Conservation (phyloP, 2,888 invertebrate species). For the Archips xylosteana region DNA sequence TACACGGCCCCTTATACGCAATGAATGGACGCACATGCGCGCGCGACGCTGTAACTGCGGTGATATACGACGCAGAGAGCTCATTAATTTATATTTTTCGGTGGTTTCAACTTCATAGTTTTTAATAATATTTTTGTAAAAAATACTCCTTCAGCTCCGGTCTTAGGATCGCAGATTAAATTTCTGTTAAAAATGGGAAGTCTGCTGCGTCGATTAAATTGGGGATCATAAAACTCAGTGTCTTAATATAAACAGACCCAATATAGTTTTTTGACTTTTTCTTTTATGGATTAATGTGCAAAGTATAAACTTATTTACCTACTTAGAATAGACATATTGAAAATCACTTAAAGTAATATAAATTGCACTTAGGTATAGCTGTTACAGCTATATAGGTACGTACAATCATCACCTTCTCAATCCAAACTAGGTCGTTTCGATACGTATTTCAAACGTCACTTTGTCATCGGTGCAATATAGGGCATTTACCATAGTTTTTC, state of each 20-base stretch:
- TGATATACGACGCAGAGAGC: constrained; percentile 13
- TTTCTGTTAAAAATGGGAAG: neutral
- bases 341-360: neutral
- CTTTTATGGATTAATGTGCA: too few species aligned
- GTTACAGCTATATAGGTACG: neutral
- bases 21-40: constrained; percentile 41
- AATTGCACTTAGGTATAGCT: neutral
- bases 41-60: constrained; percentile 7
- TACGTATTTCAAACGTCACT: constrained; percentile 36
- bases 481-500: neutral
- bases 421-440: constrained; percentile 24
- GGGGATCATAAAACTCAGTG: too few species aligned
- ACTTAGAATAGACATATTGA: neutral
- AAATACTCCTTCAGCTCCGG: too few species aligned
- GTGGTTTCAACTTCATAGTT: neutral
- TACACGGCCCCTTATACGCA: constrained; percentile 42
- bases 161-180: neutral
- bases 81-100: constrained; percentile 11
- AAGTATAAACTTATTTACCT: neutral
- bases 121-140: neutral
- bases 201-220: too few species aligned
- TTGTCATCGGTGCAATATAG: constrained; percentile 37
- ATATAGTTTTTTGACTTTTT: too few species aligned
- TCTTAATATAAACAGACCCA: too few species aligned
- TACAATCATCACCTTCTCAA: constrained; percentile 10